These are phyloP conservation scores for Pelmatolapia mariae DNA, from an alignment of 2,113 vertebrate species.

Conservation along the genomic window DNA sequence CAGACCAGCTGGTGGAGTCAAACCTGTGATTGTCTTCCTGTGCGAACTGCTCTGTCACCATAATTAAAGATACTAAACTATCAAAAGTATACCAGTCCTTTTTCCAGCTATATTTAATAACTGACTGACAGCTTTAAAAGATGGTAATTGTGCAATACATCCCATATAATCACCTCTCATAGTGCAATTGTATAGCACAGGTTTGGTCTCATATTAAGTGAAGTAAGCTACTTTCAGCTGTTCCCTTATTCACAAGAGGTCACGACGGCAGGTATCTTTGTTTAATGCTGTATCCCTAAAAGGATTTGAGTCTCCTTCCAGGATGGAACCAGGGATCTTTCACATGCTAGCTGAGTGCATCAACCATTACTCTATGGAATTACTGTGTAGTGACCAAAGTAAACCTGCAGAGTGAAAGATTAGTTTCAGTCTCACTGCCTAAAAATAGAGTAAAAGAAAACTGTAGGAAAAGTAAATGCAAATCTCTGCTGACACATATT, in stretches of 20 bases:
- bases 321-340: background rate
- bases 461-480: background rate
- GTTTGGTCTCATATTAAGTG: background rate
- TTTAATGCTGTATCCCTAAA: background rate
- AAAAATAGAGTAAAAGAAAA: background rate
- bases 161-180: background rate
- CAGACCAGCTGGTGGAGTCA: background rate
- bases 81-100: background rate
- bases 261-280: fast-evolving
- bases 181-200: background rate
- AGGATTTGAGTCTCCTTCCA: background rate
- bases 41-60: background rate
- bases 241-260: background rate
- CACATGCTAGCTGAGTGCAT: background rate
- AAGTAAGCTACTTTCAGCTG: background rate
- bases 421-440: background rate
- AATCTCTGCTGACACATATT: background rate
- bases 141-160: fast-evolving
- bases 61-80: background rate
- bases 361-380: background rate
- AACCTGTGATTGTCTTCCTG: background rate
- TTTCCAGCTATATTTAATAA: background rate
- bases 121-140: background rate
- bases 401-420: background rate
- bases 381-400: background rate